Base-by-base conservation (phyloP, 2,888 invertebrate genomes). In the Hyposoter dolosus region DNA sequence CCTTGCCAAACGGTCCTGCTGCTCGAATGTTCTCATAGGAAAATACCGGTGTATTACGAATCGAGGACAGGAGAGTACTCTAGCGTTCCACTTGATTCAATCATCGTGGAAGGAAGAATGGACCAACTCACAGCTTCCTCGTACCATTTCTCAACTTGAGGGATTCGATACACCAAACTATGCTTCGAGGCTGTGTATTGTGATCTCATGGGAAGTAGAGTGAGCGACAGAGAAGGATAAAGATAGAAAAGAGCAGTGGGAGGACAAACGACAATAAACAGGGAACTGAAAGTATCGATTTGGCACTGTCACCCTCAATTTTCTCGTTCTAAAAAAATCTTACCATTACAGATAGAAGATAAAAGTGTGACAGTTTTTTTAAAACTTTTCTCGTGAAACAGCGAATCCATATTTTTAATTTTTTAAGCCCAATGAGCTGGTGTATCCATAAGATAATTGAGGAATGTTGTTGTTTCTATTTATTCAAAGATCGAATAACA, bases 1-100 rank as follows among this genome's bases (percentile, higher is more conserved):
- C 66, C 63, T 82, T 74, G 81, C 77, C 77, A 77, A 84, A 84
- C 84, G 71, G 56, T 71, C 76, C 45, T 71, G 35, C 65, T 53
- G 45, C 71, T 53, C 47, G 43, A 76, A 76, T 81, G 45, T 65
- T 28, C 76, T 66, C 47, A 76, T 65, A 45, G 74, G 66, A 74
- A 81, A 47, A 82, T 50, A 43, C 43, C 19, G 47, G 6, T 32
- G 47, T 40, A 63, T 80, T 68, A 53, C 45, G 35, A 71, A 71
- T 80, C 60, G 78, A 68, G 23, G 53, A 40, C 45, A 47, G 32
- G 63, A 76, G 63, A 40, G 19, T 17, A 23, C 66, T 23, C 53
- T 47, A 12, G 32, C 63, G 45, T 71, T 23, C 68, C 43, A 47
- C 71, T 35, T 80, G 45, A 80, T 80, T 80, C 35, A 50, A 80